Evolutionary conservation across 2,113 vertebrate genomes (phyloP).

Genomic region (Pardalotus punctatus): DNA sequence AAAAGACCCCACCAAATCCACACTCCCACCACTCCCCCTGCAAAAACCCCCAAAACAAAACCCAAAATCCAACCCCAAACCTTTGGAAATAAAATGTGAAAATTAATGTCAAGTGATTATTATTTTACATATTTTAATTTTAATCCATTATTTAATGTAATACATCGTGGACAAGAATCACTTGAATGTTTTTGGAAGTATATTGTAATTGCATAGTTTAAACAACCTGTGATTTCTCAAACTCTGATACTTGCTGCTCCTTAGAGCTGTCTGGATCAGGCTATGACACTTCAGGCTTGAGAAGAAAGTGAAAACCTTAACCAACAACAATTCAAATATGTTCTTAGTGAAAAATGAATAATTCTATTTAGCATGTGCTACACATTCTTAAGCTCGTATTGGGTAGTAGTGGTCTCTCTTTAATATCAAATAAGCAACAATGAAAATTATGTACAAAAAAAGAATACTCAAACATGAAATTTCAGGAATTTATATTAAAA

Average conservation of each 20-base stretch:
- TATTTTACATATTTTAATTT: neutral
- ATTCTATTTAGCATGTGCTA: neutral
- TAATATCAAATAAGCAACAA: neutral
- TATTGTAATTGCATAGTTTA: neutral
- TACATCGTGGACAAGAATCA: neutral
- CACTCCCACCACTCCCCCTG: rapidly evolving
- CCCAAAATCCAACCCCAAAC: neutral
- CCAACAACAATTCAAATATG: neutral
- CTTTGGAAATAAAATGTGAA: neutral
- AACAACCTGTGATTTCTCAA: neutral
- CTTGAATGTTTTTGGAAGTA: neutral
- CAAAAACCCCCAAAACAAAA: rapidly evolving
- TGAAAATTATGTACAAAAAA: neutral
- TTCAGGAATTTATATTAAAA: neutral
- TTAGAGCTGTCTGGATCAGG: neutral
- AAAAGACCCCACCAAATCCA: neutral
- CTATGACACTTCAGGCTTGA: neutral
- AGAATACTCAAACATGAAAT: neutral
- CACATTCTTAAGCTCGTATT: neutral
- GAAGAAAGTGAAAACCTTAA: neutral
- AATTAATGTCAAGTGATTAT: neutral
- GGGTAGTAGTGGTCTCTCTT: neutral
- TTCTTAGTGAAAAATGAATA: neutral
- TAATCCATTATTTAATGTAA: neutral
- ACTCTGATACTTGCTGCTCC: neutral